Conservation (phyloP, 2,797 vertebrate species). For the Ispidina picta region DNA sequence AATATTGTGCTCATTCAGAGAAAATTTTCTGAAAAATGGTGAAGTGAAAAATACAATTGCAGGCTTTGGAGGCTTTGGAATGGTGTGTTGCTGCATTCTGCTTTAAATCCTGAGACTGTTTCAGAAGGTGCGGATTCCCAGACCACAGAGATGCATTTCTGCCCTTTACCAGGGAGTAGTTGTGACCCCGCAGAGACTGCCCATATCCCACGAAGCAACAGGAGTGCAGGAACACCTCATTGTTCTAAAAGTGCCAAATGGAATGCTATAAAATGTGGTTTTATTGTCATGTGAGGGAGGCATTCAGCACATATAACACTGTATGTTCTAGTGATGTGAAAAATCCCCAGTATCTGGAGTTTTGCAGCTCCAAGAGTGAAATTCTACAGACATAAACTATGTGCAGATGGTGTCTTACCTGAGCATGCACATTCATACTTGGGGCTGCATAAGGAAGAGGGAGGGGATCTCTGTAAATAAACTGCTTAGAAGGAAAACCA, state of each 20-base stretch:
- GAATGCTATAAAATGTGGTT: not conserved
- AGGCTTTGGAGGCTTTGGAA: not conserved
- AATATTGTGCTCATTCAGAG: not conserved
- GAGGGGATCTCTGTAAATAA: conserved; percentile 54
- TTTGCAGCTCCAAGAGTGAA: not conserved
- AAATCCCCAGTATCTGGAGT: not conserved
- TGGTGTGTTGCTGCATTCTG: not conserved
- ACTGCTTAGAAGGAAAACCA: conserved; percentile 60
- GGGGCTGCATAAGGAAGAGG: conserved; percentile 3
- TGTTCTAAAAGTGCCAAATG: not conserved
- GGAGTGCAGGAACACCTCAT: not conserved
- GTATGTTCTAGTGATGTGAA: not conserved
- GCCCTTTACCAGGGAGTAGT: not conserved
- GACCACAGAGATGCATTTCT: fast-evolving
- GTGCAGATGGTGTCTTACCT: not conserved
- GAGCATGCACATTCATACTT: not conserved
- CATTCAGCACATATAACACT: not conserved
- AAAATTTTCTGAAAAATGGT: not conserved
- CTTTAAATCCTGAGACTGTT: not conserved
- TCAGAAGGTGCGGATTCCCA: not conserved
- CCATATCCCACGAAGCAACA: not conserved
- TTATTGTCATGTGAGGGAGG: not conserved
- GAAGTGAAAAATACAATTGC: not conserved
- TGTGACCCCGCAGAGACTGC: not conserved
- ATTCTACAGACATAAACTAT: not conserved